Evolutionary conservation across 2,113 vertebrate species (phyloP), one percentile per base, ranked within the genome.

Genomic region (Aegotheles bennettii): DNA sequence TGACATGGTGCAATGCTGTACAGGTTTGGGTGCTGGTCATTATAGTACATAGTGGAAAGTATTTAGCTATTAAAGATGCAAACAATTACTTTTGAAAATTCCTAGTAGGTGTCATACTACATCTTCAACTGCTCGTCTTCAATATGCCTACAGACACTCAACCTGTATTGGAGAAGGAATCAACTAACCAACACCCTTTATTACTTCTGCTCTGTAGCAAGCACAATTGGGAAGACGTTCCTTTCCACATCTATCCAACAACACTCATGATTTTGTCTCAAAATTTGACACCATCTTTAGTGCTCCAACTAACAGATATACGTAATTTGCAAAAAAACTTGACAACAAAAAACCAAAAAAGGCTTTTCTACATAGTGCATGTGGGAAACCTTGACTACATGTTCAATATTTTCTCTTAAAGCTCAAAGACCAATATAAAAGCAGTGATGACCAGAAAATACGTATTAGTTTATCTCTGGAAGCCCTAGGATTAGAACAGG

Each of bases 81-180:
- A 16, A 21, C 19, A 68, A n/a, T 65, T 78, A 31, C 26, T 77
- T 82, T 17, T 51, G 24, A 90, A 84, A 87, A 82, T 42, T 33
- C 20, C 17, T 40, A 33, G 36, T 60, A 33, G 8, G 4, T 64
- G 7, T 24, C 0, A 0, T 18, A 45, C 10, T 74, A 35, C 16
- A 60, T 60, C 4, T 78, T 93, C 15, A 42, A 9, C 50, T 70
- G 29, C 9, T 36, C 23, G 38, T 69, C 38, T 69, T 64, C 65
- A 45, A 9, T 59, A 36, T 21, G 9, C 54, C 33, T 64, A 59
- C 25, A 38, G 48, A 31, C 45, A 60, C 11, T 2, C 74, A 45
- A 60, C 24, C 8, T 14, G 3, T 29, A 18, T 21, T 13, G 29
- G 10, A 64, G 33, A 82, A 38, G 6, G 14, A 82, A 42, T 74